Percentiles rank a stretch among this genome's conserved stretches.
phyloP scores from a whole-genome alignment of 2,888 invertebrate species.

The Nomada flava region DNA sequence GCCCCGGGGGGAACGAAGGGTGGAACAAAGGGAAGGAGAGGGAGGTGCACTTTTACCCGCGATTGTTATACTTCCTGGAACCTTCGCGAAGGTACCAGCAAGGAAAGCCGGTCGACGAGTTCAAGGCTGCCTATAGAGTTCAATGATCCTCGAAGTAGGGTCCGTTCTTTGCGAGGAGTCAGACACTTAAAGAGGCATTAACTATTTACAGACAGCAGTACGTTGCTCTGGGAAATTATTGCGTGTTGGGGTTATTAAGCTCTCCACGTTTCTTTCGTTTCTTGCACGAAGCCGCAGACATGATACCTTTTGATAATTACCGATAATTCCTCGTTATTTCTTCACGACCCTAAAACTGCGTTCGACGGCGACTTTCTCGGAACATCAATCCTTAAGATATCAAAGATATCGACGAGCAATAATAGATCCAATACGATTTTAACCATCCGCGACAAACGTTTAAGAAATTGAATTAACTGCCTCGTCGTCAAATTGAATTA shows the following conservation, averaged over 20 bases:
- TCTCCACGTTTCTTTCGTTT: constrained; percentile 19
- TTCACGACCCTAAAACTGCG: constrained; percentile 6
- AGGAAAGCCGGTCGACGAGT: constrained; percentile 74
- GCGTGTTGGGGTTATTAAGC: constrained; percentile 38
- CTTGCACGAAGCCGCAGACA: neutral
- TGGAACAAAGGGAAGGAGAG: constrained; percentile 45
- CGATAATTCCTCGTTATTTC: constrained; percentile 27
- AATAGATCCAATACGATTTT: neutral
- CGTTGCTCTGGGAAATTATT: constrained; percentile 34
- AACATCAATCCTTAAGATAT: neutral
- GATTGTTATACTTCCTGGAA: constrained; percentile 74
- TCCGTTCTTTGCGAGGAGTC: constrained; percentile 52
- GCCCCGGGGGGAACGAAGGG: constrained; percentile 43
- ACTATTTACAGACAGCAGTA: constrained; percentile 61
- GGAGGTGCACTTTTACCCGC: constrained; percentile 56
- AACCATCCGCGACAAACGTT: neutral
- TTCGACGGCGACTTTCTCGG: constrained; percentile 1
- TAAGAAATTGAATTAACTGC: neutral
- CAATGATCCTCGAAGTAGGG: constrained; percentile 67
- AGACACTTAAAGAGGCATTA: constrained; percentile 57
- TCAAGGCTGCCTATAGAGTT: constrained; percentile 71
- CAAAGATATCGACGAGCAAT: neutral
- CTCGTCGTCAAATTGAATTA: neutral
- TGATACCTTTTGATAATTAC: constrained; percentile 32
- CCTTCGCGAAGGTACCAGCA: constrained; percentile 67